Evolutionary conservation across 2,113 vertebrate species (phyloP), one percentile per base, ranked within the genome.

Genomic region (Thunnus maccoyii): DNA sequence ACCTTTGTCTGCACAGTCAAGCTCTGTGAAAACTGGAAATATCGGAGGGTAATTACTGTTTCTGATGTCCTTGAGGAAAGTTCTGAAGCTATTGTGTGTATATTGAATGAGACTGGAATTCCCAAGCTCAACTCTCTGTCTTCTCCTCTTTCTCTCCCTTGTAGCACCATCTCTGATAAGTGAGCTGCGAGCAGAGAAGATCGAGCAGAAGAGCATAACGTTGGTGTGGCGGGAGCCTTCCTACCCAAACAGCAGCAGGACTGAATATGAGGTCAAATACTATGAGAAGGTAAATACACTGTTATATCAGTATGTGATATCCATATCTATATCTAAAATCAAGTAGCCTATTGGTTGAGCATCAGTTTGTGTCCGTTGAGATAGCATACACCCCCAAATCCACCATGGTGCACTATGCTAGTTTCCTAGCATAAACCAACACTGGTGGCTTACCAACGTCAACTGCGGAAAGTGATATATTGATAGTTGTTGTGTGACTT

Each of bases 181-280:
- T 0, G 94, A 96, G 90, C 94, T 99, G 87, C 96, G 92, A 64
- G 96, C 92, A 0, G 97, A 98, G 76, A 96, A 92, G 70, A 94
- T 99, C 3, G 97, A 97, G 51, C 96, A 97, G 92, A 97, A 96
- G 93, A 97, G 97, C 3, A 48, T 99, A 25, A 96, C 96, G 14
- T 32, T 99, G 94, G 96, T 96, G 0, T 99, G 97, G 97, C 95
- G 96, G 82, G 94, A 97, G 79, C 96, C 96, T 0, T 85, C 89
- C 7, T 81, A 94, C 30, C 90, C 92, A 0, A 96, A 96, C 61
- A 66, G 92, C 93, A 99, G 97, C 3, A 84, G 94, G 91, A 97
- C 96, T 0, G 97, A 98, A 79, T 99, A 99, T 0, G 97, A 99
- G 91, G 96, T 99, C 93, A 97, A 97, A 65, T 99, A 97, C 94